These are phyloP conservation scores for Graptemys geographica DNA, from an alignment of 2,797 vertebrate genomes.

Conservation along the genomic window DNA sequence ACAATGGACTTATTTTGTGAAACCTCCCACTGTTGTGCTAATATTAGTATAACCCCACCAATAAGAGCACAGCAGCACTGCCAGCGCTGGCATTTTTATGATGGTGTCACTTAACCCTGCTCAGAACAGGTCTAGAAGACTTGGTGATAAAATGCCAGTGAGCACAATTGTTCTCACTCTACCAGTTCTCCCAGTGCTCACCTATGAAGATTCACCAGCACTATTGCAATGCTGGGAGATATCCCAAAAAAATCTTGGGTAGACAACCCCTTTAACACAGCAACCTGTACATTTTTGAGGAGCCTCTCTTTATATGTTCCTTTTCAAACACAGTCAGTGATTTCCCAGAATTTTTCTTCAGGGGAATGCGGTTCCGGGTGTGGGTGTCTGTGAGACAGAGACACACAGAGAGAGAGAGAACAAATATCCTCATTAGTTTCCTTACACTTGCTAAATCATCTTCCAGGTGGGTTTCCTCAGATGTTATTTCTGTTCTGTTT, in stretches of 20 bases:
- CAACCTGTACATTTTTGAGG: neutral
- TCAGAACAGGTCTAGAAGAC: neutral
- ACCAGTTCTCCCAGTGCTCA: neutral
- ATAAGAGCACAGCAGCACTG: no score
- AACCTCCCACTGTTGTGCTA: neutral
- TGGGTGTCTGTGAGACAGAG: neutral
- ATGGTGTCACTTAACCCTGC: neutral
- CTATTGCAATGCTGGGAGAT: neutral
- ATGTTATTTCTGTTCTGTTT: neutral
- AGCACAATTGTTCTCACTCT: neutral
- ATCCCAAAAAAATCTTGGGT: neutral
- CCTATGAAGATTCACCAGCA: neutral
- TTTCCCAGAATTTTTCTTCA: neutral
- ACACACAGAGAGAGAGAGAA: neutral
- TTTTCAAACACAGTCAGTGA: neutral
- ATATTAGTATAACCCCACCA: neutral
- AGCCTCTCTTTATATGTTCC: neutral
- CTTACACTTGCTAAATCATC: neutral
- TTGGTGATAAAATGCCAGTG: neutral
- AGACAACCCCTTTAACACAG: accelerated
- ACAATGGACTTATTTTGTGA: neutral
- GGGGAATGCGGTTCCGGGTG: neutral
- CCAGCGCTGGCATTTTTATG: no score
- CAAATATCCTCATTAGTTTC: neutral
- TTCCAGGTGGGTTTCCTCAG: neutral